These are phyloP conservation scores for Oryzias sinensis DNA, from an alignment of 2,797 vertebrate genomes.

Conservation along the genomic window DNA sequence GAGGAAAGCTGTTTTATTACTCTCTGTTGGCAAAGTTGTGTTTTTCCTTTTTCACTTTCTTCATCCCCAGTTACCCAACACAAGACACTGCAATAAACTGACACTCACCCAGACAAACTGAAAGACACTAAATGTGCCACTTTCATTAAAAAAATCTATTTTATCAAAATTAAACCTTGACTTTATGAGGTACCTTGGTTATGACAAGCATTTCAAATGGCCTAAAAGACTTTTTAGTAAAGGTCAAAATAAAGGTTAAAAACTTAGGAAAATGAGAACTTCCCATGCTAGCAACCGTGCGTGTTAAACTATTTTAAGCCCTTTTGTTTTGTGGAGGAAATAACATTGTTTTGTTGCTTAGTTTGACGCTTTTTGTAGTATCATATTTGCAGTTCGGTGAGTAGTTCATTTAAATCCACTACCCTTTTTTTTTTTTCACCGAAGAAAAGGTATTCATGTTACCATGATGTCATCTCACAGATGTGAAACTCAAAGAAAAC, in stretches of 20 bases:
- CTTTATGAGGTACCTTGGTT: constrained; percentile 2
- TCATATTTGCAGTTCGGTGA: neutral
- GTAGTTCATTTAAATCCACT: neutral
- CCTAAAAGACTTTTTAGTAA: neutral
- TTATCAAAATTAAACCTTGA: neutral
- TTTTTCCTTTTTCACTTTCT: constrained; percentile 21
- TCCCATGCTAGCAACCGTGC: constrained; percentile 9
- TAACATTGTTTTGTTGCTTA: neutral
- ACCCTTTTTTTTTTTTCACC: neutral
- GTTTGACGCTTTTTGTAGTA: neutral
- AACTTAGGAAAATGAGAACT: neutral
- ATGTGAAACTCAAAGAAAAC: neutral
- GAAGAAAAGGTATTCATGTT: neutral
- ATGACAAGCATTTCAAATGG: neutral
- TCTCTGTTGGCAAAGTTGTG: constrained; percentile 28
- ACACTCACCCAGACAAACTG: too few relatives aligned
- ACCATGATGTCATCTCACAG: neutral
- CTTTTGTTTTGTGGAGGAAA: constrained; percentile 4
- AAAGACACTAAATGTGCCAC: too few relatives aligned
- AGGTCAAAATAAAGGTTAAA: neutral
- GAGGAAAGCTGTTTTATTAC: constrained; percentile 55
- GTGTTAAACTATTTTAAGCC: neutral
- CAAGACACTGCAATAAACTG: too few relatives aligned
- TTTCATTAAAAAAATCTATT: neutral
- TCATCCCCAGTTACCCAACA: neutral